Percentiles rank a stretch among this genome's conserved stretches.
phyloP scores from a whole-genome alignment of 1,140 invertebrate species.

The Papilio glaucus region DNA sequence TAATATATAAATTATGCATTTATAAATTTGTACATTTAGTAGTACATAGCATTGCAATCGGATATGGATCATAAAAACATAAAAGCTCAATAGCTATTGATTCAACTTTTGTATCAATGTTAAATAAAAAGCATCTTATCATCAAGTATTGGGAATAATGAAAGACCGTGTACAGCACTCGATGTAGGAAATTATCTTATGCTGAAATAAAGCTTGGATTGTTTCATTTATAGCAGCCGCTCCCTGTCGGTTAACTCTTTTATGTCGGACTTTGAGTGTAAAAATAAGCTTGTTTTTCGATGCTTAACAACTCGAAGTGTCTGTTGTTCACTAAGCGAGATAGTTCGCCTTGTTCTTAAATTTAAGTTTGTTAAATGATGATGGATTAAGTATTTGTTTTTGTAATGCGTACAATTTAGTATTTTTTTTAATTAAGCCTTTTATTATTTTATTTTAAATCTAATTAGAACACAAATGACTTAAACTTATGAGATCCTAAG shows the following conservation, averaged over 20 bases:
- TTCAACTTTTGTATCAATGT: not conserved
- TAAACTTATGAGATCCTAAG: too few relatives aligned
- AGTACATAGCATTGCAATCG: not conserved
- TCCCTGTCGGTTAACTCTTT: slow-evolving; percentile 63
- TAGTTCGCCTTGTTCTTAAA: slow-evolving; percentile 28
- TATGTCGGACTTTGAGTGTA: slow-evolving; percentile 59
- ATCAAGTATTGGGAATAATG: slow-evolving; percentile 31
- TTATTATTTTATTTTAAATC: too few relatives aligned
- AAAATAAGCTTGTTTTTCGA: slow-evolving; percentile 64
- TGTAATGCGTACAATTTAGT: too few relatives aligned
- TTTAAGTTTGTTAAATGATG: slow-evolving; percentile 28
- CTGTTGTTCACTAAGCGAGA: slow-evolving; percentile 45
- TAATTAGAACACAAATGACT: too few relatives aligned
- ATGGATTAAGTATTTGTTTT: too few relatives aligned
- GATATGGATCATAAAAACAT: not conserved
- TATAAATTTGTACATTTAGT: too few relatives aligned
- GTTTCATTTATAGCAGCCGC: slow-evolving; percentile 54
- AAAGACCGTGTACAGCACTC: not conserved
- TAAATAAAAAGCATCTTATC: not conserved
- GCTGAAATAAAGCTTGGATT: slow-evolving; percentile 47
- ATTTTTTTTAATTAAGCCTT: too few relatives aligned
- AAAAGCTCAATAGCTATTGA: not conserved
- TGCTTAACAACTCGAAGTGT: slow-evolving; percentile 50
- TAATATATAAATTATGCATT: too few relatives aligned
- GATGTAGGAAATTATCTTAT: slow-evolving; percentile 37